These are phyloP conservation scores for Digitonthophagus gazella DNA, from an alignment of 2,888 invertebrate species.

Conservation along the genomic window DNA sequence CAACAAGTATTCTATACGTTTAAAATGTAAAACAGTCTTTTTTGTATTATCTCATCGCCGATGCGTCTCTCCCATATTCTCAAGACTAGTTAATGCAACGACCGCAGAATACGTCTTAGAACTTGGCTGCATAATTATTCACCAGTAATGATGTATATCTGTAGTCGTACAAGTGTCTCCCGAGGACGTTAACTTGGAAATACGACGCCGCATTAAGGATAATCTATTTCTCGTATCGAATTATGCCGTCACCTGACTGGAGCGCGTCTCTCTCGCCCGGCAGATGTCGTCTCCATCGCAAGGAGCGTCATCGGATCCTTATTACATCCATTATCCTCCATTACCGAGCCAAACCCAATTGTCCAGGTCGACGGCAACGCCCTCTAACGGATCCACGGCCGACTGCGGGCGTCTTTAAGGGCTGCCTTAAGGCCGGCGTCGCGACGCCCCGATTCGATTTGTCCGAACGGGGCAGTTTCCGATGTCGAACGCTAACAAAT, in stretches of 20 bases:
- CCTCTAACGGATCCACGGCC: not conserved
- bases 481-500: not conserved
- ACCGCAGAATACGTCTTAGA: not conserved
- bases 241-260: not conserved
- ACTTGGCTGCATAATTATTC: not conserved
- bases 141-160: not conserved
- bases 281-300: slow-evolving; percentile 14
- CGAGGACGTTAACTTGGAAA: not conserved
- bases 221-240: not conserved
- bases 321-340: slow-evolving; percentile 22
- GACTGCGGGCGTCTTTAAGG: slow-evolving; percentile 10
- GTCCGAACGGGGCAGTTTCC: not conserved
- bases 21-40: not conserved
- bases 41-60: too few species aligned
- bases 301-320: slow-evolving; percentile 18
- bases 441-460: slow-evolving; percentile 6
- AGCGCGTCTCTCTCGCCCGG: not conserved
- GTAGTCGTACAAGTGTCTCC: not conserved
- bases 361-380: not conserved
- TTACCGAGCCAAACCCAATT: slow-evolving; percentile 20
- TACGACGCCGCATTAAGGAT: not conserved
- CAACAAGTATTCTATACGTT: not conserved
- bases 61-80: too few species aligned
- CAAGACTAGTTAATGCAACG: not conserved
- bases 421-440: slow-evolving; percentile 4